phyloP scores from a whole-genome alignment of 2,113 vertebrate genomes.

The Eretmochelys imbricata region DNA sequence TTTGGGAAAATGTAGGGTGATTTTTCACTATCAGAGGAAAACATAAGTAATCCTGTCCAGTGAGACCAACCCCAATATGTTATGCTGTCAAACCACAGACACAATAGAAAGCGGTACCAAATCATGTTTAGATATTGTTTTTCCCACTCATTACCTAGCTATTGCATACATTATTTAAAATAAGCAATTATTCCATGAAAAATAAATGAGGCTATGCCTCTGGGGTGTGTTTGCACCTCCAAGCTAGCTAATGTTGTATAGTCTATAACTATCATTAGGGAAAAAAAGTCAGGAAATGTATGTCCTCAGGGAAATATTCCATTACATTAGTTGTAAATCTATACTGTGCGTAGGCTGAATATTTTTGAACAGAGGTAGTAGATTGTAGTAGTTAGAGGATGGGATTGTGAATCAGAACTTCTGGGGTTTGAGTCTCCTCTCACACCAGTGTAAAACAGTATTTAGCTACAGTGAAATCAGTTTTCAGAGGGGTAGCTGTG shows the following conservation, averaged over 20 bases:
- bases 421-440: neutral
- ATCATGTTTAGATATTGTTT: conserved; percentile 60
- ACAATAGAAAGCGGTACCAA: conserved; percentile 26
- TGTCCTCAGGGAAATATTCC: conserved; percentile 36
- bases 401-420: neutral
- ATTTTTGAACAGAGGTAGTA: neutral
- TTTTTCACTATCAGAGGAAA: conserved; percentile 8
- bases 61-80: neutral
- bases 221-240: conserved; percentile 52
- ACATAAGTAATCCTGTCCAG: neutral
- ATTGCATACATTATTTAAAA: conserved; percentile 80
- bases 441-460: neutral
- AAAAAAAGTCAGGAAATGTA: neutral
- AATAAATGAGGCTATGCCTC: conserved; percentile 73
- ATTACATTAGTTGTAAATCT: conserved; percentile 40
- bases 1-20: neutral
- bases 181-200: conserved; percentile 80
- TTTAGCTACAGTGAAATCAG: neutral
- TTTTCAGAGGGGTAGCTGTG: neutral
- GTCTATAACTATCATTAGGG: conserved; percentile 18
- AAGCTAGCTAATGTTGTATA: conserved; percentile 41
- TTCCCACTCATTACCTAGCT: conserved; percentile 67
- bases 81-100: conserved; percentile 39
- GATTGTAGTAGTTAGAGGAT: neutral
- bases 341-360: conserved; percentile 38